Percentiles rank a stretch among this genome's conserved stretches.
phyloP scores from a whole-genome alignment of 2,113 vertebrate species.

The Antechinus flavipes region DNA sequence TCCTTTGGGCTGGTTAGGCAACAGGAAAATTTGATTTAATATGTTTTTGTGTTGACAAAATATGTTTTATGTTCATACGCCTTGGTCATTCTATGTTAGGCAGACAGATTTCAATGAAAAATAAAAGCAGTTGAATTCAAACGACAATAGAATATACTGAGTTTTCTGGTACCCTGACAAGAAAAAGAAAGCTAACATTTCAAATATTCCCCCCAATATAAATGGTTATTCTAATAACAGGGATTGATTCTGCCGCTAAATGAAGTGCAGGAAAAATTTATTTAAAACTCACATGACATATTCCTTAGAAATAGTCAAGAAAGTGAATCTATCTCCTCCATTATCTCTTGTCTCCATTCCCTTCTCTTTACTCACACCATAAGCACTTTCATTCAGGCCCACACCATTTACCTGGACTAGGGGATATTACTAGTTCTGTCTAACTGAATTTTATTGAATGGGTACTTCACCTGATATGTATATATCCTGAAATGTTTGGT shows the following conservation, averaged over 20 bases:
- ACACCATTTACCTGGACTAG: not conserved
- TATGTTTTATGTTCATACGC: conserved; percentile 47
- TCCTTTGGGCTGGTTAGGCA: conserved; percentile 50
- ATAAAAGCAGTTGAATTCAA: conserved; percentile 68
- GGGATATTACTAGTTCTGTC: not conserved
- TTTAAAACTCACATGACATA: not conserved
- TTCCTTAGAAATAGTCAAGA: not conserved
- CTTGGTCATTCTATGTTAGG: conserved; percentile 55
- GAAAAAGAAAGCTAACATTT: conserved; percentile 26
- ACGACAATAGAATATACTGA: conserved; percentile 67
- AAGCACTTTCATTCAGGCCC: not conserved
- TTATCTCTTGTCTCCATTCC: not conserved
- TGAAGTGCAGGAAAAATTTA: not conserved
- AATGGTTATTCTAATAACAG: conserved; percentile 15
- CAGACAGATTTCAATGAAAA: conserved; percentile 66
- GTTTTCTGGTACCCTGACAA: conserved; percentile 63
- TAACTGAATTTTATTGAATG: not conserved
- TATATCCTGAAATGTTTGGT: not conserved
- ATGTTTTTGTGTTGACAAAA: conserved; percentile 69
- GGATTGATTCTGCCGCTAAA: not conserved
- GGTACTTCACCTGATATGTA: not conserved
- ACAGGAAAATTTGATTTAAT: conserved; percentile 63
- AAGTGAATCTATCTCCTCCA: not conserved
- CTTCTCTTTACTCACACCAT: not conserved
- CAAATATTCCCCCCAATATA: not conserved